Base-by-base conservation (phyloP, 1,140 invertebrate species). In the Nebria ingens region DNA sequence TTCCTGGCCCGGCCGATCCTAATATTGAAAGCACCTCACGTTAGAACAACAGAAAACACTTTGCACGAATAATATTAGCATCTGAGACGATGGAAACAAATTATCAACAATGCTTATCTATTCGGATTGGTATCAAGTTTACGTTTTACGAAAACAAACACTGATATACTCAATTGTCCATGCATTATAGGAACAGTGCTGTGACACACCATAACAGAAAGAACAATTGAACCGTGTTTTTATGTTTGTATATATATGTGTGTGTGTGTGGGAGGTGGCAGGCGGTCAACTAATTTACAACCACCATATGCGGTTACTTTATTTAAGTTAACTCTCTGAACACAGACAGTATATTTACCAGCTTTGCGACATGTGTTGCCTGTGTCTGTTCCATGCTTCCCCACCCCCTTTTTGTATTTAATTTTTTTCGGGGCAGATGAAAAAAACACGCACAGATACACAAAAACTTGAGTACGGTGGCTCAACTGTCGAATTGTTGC, bases 201-300 rank as follows among this genome's bases (percentile, higher is more conserved):
- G 25, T 9, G 25, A 34, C 25, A 9, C 25, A n/a, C 25, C 25
- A 34, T 34, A n/a, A 34, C 25, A 34, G 25, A 34, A 34, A 34
- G 40, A 45, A 45, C 40, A 45, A 45, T 45, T 45, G 40, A n/a
- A 45, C 15, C 9, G 40, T 45, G 40, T 45, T 4, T 34, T 34
- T 17, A 29, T 6, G 25, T 4, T 13, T 13, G 25, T 29, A 13
- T 29, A 6, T 4, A 6, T 29, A 13, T 29, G 13, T 29, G 25
- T 13, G n/a, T 17, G 6, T 45, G 40, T 17, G 40, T 45, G 40
- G 40, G 40, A 45, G n/a, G n/a, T n/a, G n/a, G 40, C 40, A 45
- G 40, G 9, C 40, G 40, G 40, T 45, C 40, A 45, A 17, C 40
- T 45, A 6, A 45, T 45, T 45, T 45, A 45, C 4, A 12, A 45